A percentile compares a stretch with the other conserved stretches of the same genome.
phyloP scores from a whole-genome alignment of 2,888 invertebrate genomes.

The Zootermopsis nevadensis region DNA sequence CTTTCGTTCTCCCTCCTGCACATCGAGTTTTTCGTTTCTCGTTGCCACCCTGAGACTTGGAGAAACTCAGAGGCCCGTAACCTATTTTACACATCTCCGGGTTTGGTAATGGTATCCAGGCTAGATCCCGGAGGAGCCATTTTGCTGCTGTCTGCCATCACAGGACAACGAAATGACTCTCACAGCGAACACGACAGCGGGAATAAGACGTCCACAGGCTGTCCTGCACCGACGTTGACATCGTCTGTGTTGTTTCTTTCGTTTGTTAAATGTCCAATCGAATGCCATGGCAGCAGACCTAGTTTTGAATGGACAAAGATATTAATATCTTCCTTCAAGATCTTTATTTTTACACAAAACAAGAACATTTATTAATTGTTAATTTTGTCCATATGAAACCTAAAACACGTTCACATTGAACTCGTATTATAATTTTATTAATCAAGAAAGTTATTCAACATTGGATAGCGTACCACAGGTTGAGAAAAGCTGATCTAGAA shows the following conservation, averaged over 20 bases:
- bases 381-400: too few relatives aligned
- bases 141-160: slow-evolving; percentile 31
- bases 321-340: too few relatives aligned
- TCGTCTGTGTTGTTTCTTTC: background rate
- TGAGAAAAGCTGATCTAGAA: too few relatives aligned
- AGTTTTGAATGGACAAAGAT: too few relatives aligned
- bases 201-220: background rate
- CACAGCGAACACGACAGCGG: background rate
- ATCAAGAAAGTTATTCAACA: too few relatives aligned
- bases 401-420: too few relatives aligned
- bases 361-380: too few relatives aligned
- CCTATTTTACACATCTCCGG: slow-evolving; percentile 66
- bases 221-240: background rate
- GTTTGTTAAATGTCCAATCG: background rate
- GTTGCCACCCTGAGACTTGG: background rate
- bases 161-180: background rate
- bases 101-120: slow-evolving; percentile 56
- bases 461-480: too few relatives aligned
- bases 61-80: slow-evolving; percentile 59
- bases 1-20: background rate
- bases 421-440: too few relatives aligned
- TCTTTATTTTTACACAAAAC: too few relatives aligned
- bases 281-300: too few relatives aligned
- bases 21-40: too few relatives aligned
- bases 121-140: slow-evolving; percentile 37